Conservation (phyloP, 2,888 invertebrate genomes). For the Cephus nigrinus region DNA sequence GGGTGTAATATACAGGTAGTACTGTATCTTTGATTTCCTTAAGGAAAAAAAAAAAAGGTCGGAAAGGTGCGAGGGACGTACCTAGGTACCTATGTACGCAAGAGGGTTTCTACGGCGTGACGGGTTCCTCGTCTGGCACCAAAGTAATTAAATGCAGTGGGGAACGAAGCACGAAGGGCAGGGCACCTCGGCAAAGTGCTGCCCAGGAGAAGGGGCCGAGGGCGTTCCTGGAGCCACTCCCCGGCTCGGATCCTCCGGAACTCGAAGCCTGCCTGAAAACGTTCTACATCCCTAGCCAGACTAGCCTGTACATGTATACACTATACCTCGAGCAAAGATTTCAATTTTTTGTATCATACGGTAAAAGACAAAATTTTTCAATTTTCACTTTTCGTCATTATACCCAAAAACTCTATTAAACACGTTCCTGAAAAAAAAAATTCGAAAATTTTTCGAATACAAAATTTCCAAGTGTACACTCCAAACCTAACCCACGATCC, state of each 20-base stretch:
- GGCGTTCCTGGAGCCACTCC: conserved; percentile 62
- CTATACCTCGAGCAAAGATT: neutral
- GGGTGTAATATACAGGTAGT: neutral
- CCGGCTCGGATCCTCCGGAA: conserved; percentile 42
- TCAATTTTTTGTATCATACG: neutral
- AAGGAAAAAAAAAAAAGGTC: neutral
- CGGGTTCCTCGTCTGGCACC: conserved; percentile 29
- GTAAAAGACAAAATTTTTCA: neutral
- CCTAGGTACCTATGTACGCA: neutral
- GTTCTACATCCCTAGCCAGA: neutral
- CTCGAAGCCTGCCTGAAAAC: conserved; percentile 15
- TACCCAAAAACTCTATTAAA: neutral
- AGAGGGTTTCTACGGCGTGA: neutral
- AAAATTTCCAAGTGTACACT: neutral
- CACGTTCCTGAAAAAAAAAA: neutral
- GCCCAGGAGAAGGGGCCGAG: conserved; percentile 43
- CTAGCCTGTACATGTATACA: neutral
- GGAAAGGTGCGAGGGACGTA: neutral
- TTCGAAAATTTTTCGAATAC: too few species aligned
- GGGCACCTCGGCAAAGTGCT: conserved; percentile 11
- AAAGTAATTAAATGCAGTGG: conserved; percentile 56
- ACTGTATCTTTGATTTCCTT: neutral
- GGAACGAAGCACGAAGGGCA: conserved; percentile 30
- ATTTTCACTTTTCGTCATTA: neutral
- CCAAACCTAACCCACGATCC: neutral